Percentiles rank a stretch among this genome's conserved stretches.
Conservation (phyloP, 2,113 vertebrate genomes). For the Megalops atlanticus region DNA sequence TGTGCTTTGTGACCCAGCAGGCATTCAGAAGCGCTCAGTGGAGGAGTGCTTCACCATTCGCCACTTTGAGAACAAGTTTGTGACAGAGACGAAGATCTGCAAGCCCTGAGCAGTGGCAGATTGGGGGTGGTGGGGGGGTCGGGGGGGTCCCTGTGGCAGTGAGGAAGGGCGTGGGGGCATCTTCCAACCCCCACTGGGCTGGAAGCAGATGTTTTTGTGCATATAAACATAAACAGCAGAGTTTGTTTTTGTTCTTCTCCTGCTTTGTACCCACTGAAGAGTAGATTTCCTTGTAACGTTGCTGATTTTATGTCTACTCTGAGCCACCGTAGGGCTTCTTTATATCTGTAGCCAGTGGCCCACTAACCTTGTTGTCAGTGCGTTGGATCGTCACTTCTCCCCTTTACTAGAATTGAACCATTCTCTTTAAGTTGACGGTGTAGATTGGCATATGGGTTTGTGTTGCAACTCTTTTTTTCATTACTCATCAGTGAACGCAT, state of each 20-base stretch:
- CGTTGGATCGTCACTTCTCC: conserved; percentile 3
- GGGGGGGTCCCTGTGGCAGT: background rate
- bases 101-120: conserved; percentile 68
- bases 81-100: conserved; percentile 89
- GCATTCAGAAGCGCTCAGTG: conserved; percentile 84
- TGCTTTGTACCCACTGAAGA: conserved; percentile 55
- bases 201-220: conserved; percentile 55
- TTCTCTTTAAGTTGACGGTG: conserved; percentile 6
- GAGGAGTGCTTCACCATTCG: conserved; percentile 84
- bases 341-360: background rate
- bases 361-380: background rate
- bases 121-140: background rate
- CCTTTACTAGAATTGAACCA: background rate
- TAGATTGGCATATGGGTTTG: conserved; percentile 32
- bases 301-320: conserved; percentile 18
- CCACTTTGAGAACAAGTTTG: conserved; percentile 91
- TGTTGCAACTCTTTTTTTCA: conserved; percentile 12
- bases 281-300: conserved; percentile 49
- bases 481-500: conserved; percentile 7
- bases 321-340: background rate
- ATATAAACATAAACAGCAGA: conserved; percentile 43
- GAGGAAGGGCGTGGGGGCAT: conserved; percentile 13
- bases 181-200: conserved; percentile 33
- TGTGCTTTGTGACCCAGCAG: conserved; percentile 51
- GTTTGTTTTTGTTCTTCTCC: conserved; percentile 38